Evolutionary conservation across 2,797 vertebrate species (phyloP).

Genomic region (Muscicapa comitata): DNA sequence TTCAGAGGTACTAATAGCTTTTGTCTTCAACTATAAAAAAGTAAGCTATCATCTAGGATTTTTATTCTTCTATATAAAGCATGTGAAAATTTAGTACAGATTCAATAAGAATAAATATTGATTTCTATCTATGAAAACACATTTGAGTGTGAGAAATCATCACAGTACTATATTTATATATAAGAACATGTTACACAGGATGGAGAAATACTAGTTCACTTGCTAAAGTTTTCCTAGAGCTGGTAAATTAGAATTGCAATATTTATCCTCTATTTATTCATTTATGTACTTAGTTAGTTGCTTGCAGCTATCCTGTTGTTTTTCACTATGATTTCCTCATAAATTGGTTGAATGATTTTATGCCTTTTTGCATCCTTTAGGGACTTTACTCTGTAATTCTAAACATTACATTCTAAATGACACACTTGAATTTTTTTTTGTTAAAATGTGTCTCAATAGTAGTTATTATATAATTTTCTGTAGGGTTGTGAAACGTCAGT

Average conservation of each 20-base stretch:
- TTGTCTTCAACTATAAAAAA: neutral
- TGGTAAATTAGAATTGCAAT: neutral
- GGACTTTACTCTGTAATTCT: neutral
- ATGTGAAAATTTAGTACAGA: neutral
- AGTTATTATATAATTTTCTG: neutral
- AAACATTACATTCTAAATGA: neutral
- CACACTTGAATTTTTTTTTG: neutral
- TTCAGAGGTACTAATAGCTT: neutral
- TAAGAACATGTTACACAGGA: neutral
- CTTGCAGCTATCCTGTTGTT: neutral
- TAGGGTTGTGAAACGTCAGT: neutral
- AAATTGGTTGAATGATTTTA: neutral
- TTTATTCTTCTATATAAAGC: neutral
- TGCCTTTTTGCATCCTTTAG: neutral
- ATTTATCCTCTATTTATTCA: neutral
- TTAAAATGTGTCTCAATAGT: neutral
- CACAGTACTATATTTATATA: neutral
- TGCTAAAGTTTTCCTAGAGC: neutral
- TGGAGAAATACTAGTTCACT: neutral
- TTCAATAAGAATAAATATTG: neutral
- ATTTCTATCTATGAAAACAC: neutral
- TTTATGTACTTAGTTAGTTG: neutral
- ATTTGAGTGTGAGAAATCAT: neutral
- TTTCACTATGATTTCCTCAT: neutral
- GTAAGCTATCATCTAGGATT: neutral